A percentile compares a stretch with the other conserved stretches of the same genome.
Conservation (phyloP, 2,113 vertebrate genomes). For the Antennarius striatus region DNA sequence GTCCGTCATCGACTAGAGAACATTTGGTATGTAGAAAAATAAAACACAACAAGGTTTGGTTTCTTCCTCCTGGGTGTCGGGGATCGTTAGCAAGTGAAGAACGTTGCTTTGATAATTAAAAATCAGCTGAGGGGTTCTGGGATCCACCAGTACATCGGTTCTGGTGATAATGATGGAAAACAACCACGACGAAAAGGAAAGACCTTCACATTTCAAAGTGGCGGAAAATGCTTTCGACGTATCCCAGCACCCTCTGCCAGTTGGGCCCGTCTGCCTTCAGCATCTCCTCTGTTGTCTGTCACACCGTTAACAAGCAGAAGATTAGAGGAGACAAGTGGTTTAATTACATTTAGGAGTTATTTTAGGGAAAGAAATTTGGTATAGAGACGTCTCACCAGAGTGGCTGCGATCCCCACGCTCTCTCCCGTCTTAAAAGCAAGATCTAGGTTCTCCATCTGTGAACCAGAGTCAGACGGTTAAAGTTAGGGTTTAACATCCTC, state of each 20-base stretch:
- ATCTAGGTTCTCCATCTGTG: constrained; percentile 69
- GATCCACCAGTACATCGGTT: constrained; percentile 1
- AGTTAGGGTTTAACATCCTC: background rate
- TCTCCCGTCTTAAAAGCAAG: constrained; percentile 74
- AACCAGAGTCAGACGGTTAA: constrained; percentile 15
- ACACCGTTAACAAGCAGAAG: constrained; percentile 1
- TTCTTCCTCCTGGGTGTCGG: background rate
- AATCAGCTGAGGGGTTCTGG: background rate
- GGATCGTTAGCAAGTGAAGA: too few relatives aligned
- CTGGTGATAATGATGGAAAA: constrained; percentile 3
- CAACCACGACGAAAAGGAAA: background rate
- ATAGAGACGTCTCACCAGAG: constrained; percentile 60
- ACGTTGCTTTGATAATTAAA: constrained; percentile 1
- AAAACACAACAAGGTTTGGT: constrained; percentile 11
- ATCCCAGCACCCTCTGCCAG: constrained; percentile 80
- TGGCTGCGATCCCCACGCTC: constrained; percentile 67
- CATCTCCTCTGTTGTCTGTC: constrained; percentile 76
- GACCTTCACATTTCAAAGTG: constrained; percentile 78
- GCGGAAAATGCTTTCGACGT: constrained; percentile 79
- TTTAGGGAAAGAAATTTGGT: background rate
- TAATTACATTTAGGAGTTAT: background rate
- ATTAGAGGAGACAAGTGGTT: background rate
- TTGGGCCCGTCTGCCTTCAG: constrained; percentile 75
- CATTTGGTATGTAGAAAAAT: constrained; percentile 21
- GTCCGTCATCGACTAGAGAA: constrained; percentile 26